A percentile compares a stretch with the other conserved stretches of the same genome.
phyloP scores from a whole-genome alignment of 2,113 vertebrate genomes.

The Podilymbus podiceps region DNA sequence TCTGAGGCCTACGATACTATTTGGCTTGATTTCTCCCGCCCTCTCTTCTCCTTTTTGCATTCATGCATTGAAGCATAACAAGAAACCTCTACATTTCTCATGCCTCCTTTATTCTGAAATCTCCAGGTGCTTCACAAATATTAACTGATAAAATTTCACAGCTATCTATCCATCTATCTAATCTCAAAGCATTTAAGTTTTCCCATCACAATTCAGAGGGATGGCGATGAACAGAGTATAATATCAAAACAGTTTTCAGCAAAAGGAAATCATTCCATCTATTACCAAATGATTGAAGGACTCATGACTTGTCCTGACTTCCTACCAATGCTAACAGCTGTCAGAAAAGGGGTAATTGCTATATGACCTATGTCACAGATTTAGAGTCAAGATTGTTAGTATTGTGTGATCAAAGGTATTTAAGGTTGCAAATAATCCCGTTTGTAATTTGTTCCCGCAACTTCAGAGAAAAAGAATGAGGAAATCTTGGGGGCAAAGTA shows the following conservation, averaged over 20 bases:
- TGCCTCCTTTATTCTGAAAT: conserved; percentile 13
- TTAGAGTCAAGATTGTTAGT: not conserved
- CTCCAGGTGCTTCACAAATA: not conserved
- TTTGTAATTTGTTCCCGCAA: not conserved
- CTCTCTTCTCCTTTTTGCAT: not conserved
- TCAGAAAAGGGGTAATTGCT: not conserved
- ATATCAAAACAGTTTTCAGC: not conserved
- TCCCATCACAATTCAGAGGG: not conserved
- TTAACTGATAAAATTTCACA: conserved; percentile 13
- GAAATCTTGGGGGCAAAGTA: not conserved
- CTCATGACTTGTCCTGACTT: not conserved
- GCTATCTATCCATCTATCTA: not conserved
- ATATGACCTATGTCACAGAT: not conserved
- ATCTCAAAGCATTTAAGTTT: not conserved
- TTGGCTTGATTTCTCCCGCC: not conserved
- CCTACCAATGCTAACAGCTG: not conserved
- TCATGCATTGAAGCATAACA: conserved; percentile 11
- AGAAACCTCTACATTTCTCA: not conserved
- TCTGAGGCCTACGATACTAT: not conserved
- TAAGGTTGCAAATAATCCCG: not conserved
- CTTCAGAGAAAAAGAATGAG: not conserved
- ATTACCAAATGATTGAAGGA: not conserved
- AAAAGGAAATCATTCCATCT: not conserved
- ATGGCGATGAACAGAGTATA: not conserved
- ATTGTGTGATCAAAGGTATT: not conserved